A percentile compares a stretch with the other conserved stretches of the same genome.
phyloP scores from a whole-genome alignment of 2,888 invertebrate genomes.

The Callimorpha dominula region DNA sequence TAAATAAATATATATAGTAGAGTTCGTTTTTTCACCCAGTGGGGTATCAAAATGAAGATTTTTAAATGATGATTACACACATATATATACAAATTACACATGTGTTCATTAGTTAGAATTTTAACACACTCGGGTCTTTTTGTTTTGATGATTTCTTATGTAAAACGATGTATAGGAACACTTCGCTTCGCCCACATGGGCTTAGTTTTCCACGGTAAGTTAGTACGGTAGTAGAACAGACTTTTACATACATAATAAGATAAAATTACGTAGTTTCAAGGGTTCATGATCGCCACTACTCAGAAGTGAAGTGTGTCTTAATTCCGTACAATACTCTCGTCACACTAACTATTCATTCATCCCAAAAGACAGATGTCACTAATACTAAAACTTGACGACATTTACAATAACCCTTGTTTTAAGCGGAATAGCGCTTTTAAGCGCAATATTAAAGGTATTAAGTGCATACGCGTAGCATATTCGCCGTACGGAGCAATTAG shows the following conservation, averaged over 20 bases:
- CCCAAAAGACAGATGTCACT: constrained; percentile 61
- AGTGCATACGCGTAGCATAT: constrained; percentile 79
- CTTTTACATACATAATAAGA: background rate
- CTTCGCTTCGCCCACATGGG: too few species aligned
- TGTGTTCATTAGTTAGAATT: too few species aligned
- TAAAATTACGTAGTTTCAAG: background rate
- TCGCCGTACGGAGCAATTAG: constrained; percentile 79
- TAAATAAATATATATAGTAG: too few species aligned
- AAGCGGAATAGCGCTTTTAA: constrained; percentile 75
- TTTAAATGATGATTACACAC: too few species aligned
- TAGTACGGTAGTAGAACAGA: background rate
- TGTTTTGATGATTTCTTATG: too few species aligned
- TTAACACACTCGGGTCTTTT: too few species aligned
- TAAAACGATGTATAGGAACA: too few species aligned
- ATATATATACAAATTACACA: too few species aligned
- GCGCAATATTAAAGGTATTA: constrained; percentile 80
- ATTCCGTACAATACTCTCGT: background rate
- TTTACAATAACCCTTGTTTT: constrained; percentile 73
- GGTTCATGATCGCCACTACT: background rate
- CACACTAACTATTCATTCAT: constrained; percentile 9
- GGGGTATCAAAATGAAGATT: too few species aligned
- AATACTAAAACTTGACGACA: constrained; percentile 76
- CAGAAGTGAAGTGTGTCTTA: background rate
- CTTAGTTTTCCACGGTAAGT: background rate
- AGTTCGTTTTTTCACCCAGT: too few species aligned